Percentiles rank a stretch among this genome's conserved stretches.
phyloP scores from a whole-genome alignment of 2,113 vertebrate genomes.

The Camelus bactrianus region DNA sequence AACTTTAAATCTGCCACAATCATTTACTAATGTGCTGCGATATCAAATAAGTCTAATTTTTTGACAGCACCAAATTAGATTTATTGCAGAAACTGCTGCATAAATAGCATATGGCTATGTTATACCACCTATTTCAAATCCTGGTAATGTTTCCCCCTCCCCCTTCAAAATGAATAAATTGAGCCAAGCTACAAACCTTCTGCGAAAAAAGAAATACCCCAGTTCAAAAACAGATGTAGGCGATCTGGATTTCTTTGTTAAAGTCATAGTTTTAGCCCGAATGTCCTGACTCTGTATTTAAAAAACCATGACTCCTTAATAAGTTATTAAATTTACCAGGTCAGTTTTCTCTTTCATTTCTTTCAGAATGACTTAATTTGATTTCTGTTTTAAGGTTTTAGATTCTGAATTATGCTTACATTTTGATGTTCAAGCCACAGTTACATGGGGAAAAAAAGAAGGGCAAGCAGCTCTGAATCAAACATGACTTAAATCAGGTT shows the following conservation, averaged over 20 bases:
- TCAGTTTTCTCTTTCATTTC: conserved; percentile 39
- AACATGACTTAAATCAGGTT: not conserved
- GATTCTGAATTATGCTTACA: conserved; percentile 30
- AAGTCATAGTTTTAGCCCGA: conserved; percentile 50
- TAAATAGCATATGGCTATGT: conserved; percentile 91
- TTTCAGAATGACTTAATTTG: conserved; percentile 14
- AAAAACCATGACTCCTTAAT: not conserved
- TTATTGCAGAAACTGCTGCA: conserved; percentile 91
- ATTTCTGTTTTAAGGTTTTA: conserved; percentile 37
- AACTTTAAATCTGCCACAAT: conserved; percentile 88
- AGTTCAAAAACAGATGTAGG: conserved; percentile 85
- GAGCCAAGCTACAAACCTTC: conserved; percentile 88
- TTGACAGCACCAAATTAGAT: conserved; percentile 90
- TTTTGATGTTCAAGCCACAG: conserved; percentile 12
- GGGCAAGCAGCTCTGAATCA: not conserved
- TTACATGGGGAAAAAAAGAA: not conserved
- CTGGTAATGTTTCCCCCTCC: conserved; percentile 84
- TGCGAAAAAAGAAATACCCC: conserved; percentile 73
- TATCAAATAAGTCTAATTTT: conserved; percentile 91
- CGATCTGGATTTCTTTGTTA: conserved; percentile 74
- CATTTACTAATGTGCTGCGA: conserved; percentile 90
- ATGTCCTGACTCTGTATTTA: conserved; percentile 4
- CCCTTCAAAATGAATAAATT: conserved; percentile 84
- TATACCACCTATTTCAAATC: conserved; percentile 91
- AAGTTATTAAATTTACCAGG: conserved; percentile 45